phyloP scores from a whole-genome alignment of 2,797 vertebrate species.

The Falco naumanni region DNA sequence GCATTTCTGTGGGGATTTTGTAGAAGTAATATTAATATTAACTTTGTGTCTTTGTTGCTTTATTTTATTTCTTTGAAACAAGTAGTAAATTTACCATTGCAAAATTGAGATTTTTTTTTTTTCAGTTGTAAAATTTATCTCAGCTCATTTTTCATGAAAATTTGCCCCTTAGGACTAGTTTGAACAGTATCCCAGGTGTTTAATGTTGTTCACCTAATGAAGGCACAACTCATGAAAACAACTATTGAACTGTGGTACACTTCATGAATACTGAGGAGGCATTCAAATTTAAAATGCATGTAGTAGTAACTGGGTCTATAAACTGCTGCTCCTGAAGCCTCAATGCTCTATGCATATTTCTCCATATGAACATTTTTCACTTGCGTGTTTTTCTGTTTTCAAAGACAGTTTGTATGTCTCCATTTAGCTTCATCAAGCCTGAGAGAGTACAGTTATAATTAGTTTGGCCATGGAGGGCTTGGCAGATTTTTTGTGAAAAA shows the following conservation, averaged over 20 bases:
- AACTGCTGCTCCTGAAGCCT: slow-evolving; percentile 50
- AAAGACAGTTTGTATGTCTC: slow-evolving; percentile 56
- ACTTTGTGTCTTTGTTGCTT: slow-evolving; percentile 68
- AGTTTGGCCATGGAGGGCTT: slow-evolving; percentile 48
- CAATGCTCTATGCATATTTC: slow-evolving; percentile 40
- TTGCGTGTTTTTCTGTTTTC: slow-evolving; percentile 55
- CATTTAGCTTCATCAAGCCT: slow-evolving; percentile 54
- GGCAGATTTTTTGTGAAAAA: slow-evolving; percentile 43
- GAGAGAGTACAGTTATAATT: slow-evolving; percentile 47
- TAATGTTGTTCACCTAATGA: slow-evolving; percentile 78
- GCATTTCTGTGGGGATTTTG: slow-evolving; percentile 35
- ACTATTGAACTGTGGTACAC: slow-evolving; percentile 70
- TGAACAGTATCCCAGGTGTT: slow-evolving; percentile 74
- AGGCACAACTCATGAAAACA: slow-evolving; percentile 75
- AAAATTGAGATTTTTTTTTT: slow-evolving; percentile 65
- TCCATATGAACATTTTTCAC: slow-evolving; percentile 10
- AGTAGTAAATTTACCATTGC: slow-evolving; percentile 71
- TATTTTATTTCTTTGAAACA: slow-evolving; percentile 66
- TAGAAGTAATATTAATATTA: slow-evolving; percentile 69
- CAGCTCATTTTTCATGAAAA: slow-evolving; percentile 75
- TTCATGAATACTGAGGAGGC: slow-evolving; percentile 71
- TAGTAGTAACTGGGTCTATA: slow-evolving; percentile 44
- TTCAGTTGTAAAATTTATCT: slow-evolving; percentile 71
- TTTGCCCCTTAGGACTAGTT: slow-evolving; percentile 76
- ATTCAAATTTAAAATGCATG: slow-evolving; percentile 68